Percentiles rank a stretch among this genome's conserved stretches.
Evolutionary conservation across 2,888 invertebrate species (phyloP).

Genomic region (Drymonia ruficornis): DNA sequence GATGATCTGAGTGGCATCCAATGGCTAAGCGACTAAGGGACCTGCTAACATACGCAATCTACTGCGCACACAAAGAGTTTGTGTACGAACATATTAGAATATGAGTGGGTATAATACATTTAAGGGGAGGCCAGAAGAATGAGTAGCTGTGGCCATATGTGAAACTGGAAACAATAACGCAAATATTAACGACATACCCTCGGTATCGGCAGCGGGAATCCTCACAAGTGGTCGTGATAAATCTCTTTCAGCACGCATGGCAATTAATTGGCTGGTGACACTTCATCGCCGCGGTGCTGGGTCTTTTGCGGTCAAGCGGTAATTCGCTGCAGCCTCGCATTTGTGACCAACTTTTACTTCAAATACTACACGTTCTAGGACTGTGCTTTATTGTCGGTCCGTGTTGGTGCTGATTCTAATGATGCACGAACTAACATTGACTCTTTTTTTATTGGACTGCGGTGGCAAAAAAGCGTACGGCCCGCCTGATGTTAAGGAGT

Average conservation of each 20-base stretch:
- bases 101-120: no score
- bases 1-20: no score
- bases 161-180: slow-evolving; percentile 36
- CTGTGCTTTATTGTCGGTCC: slow-evolving; percentile 2
- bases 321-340: slow-evolving; percentile 55
- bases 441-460: no score
- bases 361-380: slow-evolving; percentile 12
- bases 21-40: no score
- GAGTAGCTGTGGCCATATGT: background rate
- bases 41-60: no score
- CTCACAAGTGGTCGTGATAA: slow-evolving; percentile 68
- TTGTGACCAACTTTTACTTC: slow-evolving; percentile 42
- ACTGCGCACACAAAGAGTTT: no score
- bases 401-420: background rate
- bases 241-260: slow-evolving; percentile 76
- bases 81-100: no score
- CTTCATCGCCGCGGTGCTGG: slow-evolving; percentile 42
- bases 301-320: slow-evolving; percentile 60
- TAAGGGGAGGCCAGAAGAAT: background rate
- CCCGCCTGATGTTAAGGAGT: no score
- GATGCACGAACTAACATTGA: background rate
- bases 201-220: slow-evolving; percentile 48
- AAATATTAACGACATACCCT: slow-evolving; percentile 29
- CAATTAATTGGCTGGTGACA: slow-evolving; percentile 65
- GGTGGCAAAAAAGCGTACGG: no score